Percentiles rank a stretch among this genome's conserved stretches.
Conservation (phyloP, 2,888 invertebrate species). For the Watsonalla cultraria region DNA sequence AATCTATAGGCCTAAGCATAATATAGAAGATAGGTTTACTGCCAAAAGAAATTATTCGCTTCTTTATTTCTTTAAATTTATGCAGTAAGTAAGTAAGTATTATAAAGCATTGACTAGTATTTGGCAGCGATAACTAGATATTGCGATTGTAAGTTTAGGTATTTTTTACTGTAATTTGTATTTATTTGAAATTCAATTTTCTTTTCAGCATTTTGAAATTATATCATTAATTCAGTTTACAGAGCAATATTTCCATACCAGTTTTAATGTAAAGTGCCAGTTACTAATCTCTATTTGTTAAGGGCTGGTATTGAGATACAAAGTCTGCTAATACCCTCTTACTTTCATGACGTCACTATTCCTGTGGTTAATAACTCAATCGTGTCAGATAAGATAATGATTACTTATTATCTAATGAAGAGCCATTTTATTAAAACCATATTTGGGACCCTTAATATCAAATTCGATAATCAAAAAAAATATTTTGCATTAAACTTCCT, state of each 20-base stretch:
- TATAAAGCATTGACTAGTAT: constrained; percentile 39
- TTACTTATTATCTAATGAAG: too few species aligned
- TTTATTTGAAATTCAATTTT: constrained; percentile 55
- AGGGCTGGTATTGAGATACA: constrained; percentile 3
- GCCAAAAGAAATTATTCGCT: constrained; percentile 46
- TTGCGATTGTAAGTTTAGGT: constrained; percentile 35
- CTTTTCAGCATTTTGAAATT: constrained; percentile 63
- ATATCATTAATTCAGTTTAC: constrained; percentile 19
- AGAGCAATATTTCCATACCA: constrained; percentile 13
- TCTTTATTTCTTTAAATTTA: constrained; percentile 15
- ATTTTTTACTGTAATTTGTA: constrained; percentile 30
- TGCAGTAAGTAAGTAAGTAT: constrained; percentile 43
- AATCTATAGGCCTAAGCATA: constrained; percentile 62
- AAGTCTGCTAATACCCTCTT: background rate
- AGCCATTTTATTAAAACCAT: too few species aligned
- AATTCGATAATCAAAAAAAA: too few species aligned
- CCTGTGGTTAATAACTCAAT: too few species aligned
- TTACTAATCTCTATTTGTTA: constrained; percentile 9
- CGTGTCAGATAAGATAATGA: too few species aligned
- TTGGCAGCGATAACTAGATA: constrained; percentile 58
- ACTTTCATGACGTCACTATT: background rate
- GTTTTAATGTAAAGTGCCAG: constrained; percentile 28
- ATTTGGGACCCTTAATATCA: too few species aligned
- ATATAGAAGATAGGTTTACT: constrained; percentile 61
- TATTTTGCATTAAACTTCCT: too few species aligned